phyloP scores from a whole-genome alignment of 2,888 invertebrate species.

The Helicoverpa assulta region DNA sequence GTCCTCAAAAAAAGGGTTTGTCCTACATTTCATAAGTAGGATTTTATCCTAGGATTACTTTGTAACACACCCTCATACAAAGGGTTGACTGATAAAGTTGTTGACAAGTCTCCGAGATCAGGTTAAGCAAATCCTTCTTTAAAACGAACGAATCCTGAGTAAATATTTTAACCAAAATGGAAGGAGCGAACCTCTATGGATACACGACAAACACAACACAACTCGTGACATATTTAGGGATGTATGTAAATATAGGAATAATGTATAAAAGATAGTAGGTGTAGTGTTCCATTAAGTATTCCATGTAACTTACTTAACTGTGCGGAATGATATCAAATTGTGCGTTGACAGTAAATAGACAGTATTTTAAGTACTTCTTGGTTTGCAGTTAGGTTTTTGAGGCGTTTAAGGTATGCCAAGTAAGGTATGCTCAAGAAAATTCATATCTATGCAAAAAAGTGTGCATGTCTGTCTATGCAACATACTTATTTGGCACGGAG shows the following conservation, averaged over 20 bases:
- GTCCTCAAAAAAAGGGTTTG: slow-evolving; percentile 30
- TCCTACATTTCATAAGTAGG: slow-evolving; percentile 33
- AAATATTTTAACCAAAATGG: slow-evolving; percentile 35
- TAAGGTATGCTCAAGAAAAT: too few species aligned
- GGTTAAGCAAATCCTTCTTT: slow-evolving; percentile 36
- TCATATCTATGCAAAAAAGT: too few species aligned
- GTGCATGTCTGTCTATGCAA: too few species aligned
- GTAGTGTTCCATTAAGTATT: too few species aligned
- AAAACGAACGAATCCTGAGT: slow-evolving; percentile 27
- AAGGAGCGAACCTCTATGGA: neutral
- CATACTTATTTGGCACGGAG: too few species aligned
- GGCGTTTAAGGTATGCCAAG: too few species aligned
- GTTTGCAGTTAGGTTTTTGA: too few species aligned
- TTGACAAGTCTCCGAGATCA: slow-evolving; percentile 28
- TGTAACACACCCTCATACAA: slow-evolving; percentile 7
- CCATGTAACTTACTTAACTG: neutral
- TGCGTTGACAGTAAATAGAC: too few species aligned
- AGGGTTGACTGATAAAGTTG: slow-evolving; percentile 36
- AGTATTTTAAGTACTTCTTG: too few species aligned
- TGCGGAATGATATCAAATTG: too few species aligned
- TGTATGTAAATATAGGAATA: neutral
- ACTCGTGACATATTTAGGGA: neutral
- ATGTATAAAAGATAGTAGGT: neutral
- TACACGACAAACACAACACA: neutral
- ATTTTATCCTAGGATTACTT: slow-evolving; percentile 32